Percentiles rank a stretch among this genome's conserved stretches.
Conservation (phyloP, 2,888 invertebrate species). For the Troides oblongomaculatus region DNA sequence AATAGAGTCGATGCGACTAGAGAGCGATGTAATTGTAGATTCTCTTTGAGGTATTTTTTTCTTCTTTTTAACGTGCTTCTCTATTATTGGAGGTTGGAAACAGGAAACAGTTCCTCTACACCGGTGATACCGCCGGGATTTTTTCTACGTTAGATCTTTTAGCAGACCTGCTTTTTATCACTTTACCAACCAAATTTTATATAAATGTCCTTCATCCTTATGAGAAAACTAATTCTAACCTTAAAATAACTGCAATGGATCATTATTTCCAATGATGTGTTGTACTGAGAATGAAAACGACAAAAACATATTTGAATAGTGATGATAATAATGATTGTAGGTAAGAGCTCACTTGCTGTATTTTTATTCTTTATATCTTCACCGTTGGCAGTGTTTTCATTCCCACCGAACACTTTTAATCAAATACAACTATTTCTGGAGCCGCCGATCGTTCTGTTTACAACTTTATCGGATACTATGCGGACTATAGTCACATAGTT, state of each 20-base stretch:
- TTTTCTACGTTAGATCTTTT: too few species aligned
- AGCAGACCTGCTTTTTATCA: too few species aligned
- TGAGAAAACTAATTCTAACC: too few species aligned
- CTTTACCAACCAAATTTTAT: too few species aligned
- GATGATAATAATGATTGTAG: neutral
- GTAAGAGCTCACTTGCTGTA: neutral
- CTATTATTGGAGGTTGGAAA: too few species aligned
- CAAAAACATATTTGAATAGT: neutral
- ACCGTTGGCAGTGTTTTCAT: conserved; percentile 20
- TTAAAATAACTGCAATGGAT: too few species aligned
- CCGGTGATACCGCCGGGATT: too few species aligned
- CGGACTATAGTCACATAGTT: conserved; percentile 19
- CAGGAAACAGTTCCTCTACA: too few species aligned
- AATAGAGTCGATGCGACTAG: too few species aligned
- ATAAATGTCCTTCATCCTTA: too few species aligned
- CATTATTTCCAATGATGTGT: too few species aligned
- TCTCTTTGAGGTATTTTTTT: neutral
- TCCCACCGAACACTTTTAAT: conserved; percentile 23
- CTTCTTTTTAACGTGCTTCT: too few species aligned
- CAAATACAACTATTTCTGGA: conserved; percentile 24
- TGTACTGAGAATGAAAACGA: neutral
- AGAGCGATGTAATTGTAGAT: neutral
- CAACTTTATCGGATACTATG: conserved; percentile 14
- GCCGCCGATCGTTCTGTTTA: conserved; percentile 23
- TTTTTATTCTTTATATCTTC: neutral